phyloP scores from a whole-genome alignment of 2,113 vertebrate species.

The Poecile atricapillus region DNA sequence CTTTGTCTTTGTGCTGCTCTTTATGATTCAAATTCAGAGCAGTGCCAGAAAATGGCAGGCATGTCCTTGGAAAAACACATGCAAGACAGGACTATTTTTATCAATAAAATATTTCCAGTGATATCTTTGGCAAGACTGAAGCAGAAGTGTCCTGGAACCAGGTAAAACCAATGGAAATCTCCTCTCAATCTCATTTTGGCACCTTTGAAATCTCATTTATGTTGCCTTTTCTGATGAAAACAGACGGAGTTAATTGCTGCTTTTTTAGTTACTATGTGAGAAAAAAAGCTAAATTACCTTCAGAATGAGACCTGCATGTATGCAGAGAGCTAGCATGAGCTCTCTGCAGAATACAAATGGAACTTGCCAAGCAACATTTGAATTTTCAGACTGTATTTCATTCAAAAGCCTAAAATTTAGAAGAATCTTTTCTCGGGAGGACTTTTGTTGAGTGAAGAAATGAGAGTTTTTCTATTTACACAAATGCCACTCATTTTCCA shows the following conservation, averaged over 20 bases:
- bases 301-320: not conserved
- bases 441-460: not conserved
- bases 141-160: not conserved
- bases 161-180: not conserved
- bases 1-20: not conserved
- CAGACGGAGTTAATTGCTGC: not conserved
- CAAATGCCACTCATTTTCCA: not conserved
- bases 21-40: not conserved
- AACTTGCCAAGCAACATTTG: not conserved
- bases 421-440: not conserved
- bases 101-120: not conserved
- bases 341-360: not conserved
- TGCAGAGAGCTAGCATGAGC: not conserved
- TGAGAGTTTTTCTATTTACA: not conserved
- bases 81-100: not conserved
- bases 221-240: not conserved
- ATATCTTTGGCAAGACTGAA: not conserved
- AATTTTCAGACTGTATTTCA: not conserved
- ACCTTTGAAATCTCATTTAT: not conserved
- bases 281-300: not conserved
- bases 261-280: not conserved
- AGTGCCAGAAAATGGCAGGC: not conserved
- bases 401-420: not conserved
- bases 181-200: not conserved
- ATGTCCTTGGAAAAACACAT: not conserved